These are phyloP conservation scores for Crotalus tigris DNA, from an alignment of 2,113 vertebrate genomes.

Conservation along the genomic window DNA sequence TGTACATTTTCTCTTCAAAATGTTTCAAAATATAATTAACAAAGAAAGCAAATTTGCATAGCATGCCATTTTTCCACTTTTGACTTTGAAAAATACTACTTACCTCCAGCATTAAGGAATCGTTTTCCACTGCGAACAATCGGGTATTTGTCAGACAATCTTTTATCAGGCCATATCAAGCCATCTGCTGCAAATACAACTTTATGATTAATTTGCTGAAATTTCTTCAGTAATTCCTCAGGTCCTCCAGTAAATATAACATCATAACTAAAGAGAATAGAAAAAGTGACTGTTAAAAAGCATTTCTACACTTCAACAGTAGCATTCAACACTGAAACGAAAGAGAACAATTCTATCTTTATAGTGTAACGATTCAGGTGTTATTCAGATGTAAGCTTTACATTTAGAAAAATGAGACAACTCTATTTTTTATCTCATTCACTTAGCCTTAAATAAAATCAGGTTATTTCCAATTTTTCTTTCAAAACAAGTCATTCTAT, in stretches of 20 bases:
- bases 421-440: not conserved
- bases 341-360: not conserved
- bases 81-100: slow-evolving; percentile 34
- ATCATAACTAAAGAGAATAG: slow-evolving; percentile 79
- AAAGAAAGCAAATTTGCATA: not conserved
- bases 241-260: slow-evolving; percentile 91
- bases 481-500: not conserved
- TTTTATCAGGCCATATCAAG: slow-evolving; percentile 91
- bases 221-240: slow-evolving; percentile 90
- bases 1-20: not conserved
- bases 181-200: slow-evolving; percentile 91
- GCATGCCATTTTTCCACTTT: not conserved
- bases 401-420: not conserved
- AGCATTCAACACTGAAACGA: not conserved
- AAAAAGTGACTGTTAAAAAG: not conserved
- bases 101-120: slow-evolving; percentile 96
- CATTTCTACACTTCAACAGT: not conserved
- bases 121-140: slow-evolving; percentile 87
- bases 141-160: slow-evolving; percentile 88
- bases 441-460: not conserved
- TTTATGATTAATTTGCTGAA: slow-evolving; percentile 87
- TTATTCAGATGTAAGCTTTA: not conserved
- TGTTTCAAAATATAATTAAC: not conserved
- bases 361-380: not conserved
- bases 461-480: not conserved